Conservation (phyloP, 2,888 invertebrate species). For the Dasysyrphus tricinctus region DNA sequence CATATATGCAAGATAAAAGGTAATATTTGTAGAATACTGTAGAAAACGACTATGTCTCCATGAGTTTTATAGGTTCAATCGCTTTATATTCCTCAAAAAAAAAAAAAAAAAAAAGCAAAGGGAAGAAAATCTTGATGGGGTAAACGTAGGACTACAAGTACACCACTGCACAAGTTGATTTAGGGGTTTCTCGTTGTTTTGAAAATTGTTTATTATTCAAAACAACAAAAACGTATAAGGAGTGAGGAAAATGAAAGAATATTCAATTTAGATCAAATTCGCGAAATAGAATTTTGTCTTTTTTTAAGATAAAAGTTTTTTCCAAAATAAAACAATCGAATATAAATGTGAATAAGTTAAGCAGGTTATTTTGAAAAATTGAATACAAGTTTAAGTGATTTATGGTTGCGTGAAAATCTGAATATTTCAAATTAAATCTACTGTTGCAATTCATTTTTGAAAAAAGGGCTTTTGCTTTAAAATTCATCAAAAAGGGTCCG, state of each 20-base stretch:
- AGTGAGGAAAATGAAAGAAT: slow-evolving; percentile 5
- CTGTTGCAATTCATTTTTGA: slow-evolving; percentile 36
- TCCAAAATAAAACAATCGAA: slow-evolving; percentile 26
- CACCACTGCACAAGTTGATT: slow-evolving; percentile 43
- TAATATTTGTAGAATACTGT: slow-evolving; percentile 49
- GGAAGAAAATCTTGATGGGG: background rate
- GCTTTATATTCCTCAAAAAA: slow-evolving; percentile 40
- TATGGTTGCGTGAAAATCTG: background rate
- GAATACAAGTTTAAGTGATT: background rate
- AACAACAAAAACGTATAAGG: slow-evolving; percentile 34
- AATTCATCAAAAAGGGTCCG: slow-evolving; percentile 49
- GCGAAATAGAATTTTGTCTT: slow-evolving; percentile 42
- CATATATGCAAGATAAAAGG: slow-evolving; percentile 49
- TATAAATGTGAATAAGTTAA: slow-evolving; percentile 22
- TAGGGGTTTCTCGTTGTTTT: slow-evolving; percentile 39
- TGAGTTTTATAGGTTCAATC: slow-evolving; percentile 61
- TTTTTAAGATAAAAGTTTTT: slow-evolving; percentile 4
- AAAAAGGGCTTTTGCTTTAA: background rate
- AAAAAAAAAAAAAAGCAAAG: background rate
- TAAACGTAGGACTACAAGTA: background rate
- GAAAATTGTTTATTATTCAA: slow-evolving; percentile 55
- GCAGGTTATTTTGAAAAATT: background rate
- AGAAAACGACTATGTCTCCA: slow-evolving; percentile 23
- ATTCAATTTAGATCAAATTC: slow-evolving; percentile 46
- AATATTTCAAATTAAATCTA: slow-evolving; percentile 17